Base-by-base conservation (phyloP, 2,888 invertebrate species). In the Lithophane semibrunnea region DNA sequence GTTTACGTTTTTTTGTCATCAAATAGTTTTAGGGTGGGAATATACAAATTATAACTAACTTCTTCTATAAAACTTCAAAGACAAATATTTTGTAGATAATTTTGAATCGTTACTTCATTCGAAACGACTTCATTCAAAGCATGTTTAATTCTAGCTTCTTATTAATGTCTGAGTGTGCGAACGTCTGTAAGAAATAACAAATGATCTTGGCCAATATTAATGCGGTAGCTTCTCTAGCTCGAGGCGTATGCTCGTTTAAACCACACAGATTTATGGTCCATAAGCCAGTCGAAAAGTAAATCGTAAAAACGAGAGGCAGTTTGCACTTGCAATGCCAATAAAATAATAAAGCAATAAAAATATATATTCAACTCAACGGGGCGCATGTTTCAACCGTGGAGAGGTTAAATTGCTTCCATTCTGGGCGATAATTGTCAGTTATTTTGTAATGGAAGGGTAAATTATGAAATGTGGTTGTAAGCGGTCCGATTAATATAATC, bases 271-370 rank as follows among this genome's bases (percentile, higher is more conserved):
- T 95, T 95, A 96, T 94, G 88, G 88, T 90, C 88, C 82, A 83
- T 88, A 88, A 93, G 93, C 92, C 92, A 76, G 80, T 95, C 90
- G 91, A 93, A 94, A 94, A 93, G 94, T 93, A 94, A 92, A 94
- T 93, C 92, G 93, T 95, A 93, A 95, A 94, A 96, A 93, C 92
- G 90, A 92, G 92, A 93, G 92, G 93, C 94, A 92, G 92, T 92
- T 93, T 91, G 91, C 92, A 92, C 90, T 93, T 92, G 94, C 94
- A 93, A 92, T 92, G 91, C 92, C 93, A 94, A 95, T 95, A 94
- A 93, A 94, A 95, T 95, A 94, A 95, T 95, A 95, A 94, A 93
- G 92, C 90, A 93, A 94, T 94, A 94, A 94, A 94, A 93, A 92
- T 92, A 91, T 91, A 93, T 91, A 93, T 92, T 90, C 86, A 88